These are phyloP conservation scores for Gila orcuttii DNA, from an alignment of 2,113 vertebrate species.

Conservation along the genomic window DNA sequence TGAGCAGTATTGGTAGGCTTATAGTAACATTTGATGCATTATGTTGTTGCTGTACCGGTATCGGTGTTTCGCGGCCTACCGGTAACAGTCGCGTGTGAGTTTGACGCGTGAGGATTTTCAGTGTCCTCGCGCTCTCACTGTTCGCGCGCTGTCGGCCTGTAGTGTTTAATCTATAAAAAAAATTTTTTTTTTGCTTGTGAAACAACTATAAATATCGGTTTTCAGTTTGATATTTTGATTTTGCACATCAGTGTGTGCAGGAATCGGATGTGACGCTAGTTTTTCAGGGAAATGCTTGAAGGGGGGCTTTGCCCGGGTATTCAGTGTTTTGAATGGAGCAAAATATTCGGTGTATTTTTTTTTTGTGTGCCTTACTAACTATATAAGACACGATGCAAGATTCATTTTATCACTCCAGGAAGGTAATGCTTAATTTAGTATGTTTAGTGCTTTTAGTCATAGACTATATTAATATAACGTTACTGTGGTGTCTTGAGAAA, in stretches of 20 bases:
- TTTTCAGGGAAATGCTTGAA: conserved; percentile 25
- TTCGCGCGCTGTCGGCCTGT: conserved; percentile 8
- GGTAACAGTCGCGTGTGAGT: conserved; percentile 46
- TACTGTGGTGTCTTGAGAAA: neutral
- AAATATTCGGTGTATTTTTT: neutral
- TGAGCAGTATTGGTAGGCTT: neutral
- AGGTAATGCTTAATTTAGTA: neutral
- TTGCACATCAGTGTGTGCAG: neutral
- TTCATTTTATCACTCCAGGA: neutral
- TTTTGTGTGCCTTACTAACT: neutral
- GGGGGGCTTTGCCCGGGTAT: conserved; percentile 20
- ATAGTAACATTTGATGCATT: neutral
- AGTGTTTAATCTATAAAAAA: neutral
- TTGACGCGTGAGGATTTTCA: conserved; percentile 24
- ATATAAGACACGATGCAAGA: neutral
- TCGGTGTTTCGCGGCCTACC: conserved; percentile 50
- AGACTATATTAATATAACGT: neutral
- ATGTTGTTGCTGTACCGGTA: conserved; percentile 12
- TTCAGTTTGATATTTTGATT: conserved; percentile 12
- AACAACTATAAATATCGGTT: neutral
- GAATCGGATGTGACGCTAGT: conserved; percentile 29
- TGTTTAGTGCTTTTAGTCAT: neutral
- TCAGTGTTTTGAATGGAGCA: neutral
- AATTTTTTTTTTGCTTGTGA: neutral
- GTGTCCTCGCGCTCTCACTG: neutral